Base-by-base conservation (phyloP, 2,797 vertebrate genomes). In the Austrolebias charrua region DNA sequence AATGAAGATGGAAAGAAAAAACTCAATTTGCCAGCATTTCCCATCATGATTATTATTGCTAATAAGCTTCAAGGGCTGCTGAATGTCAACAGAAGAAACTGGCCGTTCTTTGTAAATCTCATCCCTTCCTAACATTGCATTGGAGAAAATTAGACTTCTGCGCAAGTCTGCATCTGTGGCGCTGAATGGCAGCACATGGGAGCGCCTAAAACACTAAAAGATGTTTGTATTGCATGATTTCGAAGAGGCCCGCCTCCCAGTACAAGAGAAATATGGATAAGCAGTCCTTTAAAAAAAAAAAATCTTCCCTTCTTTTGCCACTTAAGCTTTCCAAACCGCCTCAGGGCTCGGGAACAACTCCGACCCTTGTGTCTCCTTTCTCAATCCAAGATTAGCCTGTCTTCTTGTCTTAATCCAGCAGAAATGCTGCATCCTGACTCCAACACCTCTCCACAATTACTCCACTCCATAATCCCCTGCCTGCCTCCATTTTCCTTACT, bases 401-500 rank as follows among this genome's bases (percentile, higher is more conserved):
- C 90, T 90, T 90, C 90, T 92, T 91, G 89, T 91, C 88, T 93
- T 93, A 93, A 94, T 94, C 92, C 93, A 91, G 88, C 90, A 88
- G 90, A 90, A 93, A 93, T 85, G 89, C 90, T 72, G 88, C 91
- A 92, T 92, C 91, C 90, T 86, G 91, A 92, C 91, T 94, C 91
- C 89, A 90, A 90, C 91, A 92, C 91, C 91, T 92, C 91, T 89
- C 90, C 86, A 93, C 91, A 93, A 93, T 93, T 93, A 94, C 89
- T 83, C 89, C 88, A 87, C 84, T 86, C 91, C 88, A 84, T 94
- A 94, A 94, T 94, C 92, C 90, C 81, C 85, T 79, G 88, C 87
- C 86, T 89, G 85, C 90, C 89, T 92, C 91, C 89, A 90, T 91
- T 91, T 91, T 90, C 89, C 87, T 87, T 82, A 74, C 71, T 84